These are phyloP conservation scores for Harlomillsia oculata DNA, from an alignment of 1,140 invertebrate genomes.

Conservation along the genomic window DNA sequence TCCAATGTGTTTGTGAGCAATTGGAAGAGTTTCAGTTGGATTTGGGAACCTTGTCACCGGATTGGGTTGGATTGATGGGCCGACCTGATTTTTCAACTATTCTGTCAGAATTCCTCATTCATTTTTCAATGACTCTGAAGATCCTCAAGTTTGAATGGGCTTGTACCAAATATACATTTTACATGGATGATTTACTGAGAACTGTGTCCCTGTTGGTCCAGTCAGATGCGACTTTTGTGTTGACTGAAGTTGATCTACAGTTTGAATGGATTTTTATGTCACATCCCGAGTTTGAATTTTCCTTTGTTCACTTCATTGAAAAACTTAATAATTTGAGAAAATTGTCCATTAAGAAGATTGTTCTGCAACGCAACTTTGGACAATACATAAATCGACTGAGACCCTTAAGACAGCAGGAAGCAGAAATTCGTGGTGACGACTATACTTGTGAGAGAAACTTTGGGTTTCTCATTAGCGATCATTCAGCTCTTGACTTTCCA, in stretches of 20 bases:
- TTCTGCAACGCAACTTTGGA: constrained; percentile 4
- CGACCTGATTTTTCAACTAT: constrained; percentile 12
- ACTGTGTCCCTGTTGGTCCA: neutral
- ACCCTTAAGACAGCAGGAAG: neutral
- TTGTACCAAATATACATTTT: constrained; percentile 1
- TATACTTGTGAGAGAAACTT: neutral
- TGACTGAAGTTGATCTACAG: constrained; percentile 19
- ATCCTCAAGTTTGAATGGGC: constrained; percentile 8
- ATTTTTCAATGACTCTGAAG: constrained; percentile 4
- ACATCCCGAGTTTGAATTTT: constrained; percentile 8
- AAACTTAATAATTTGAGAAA: constrained; percentile 8
- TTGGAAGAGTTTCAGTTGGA: constrained; percentile 11
- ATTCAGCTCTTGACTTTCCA: neutral
- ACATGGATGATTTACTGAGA: constrained; percentile 13
- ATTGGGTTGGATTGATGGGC: constrained; percentile 6
- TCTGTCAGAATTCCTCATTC: constrained; percentile 9
- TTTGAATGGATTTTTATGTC: constrained; percentile 24
- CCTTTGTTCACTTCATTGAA: constrained; percentile 21
- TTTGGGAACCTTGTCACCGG: neutral
- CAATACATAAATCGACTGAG: neutral
- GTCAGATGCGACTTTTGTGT: neutral
- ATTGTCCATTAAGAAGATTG: constrained; percentile 17
- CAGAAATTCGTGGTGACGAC: neutral
- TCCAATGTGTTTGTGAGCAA: neutral
- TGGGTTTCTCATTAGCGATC: constrained; percentile 6